Percentiles rank a stretch among this genome's conserved stretches.
These are phyloP conservation scores for Thymelicus acteon DNA, from an alignment of 2,888 invertebrate species.

Conservation along the genomic window DNA sequence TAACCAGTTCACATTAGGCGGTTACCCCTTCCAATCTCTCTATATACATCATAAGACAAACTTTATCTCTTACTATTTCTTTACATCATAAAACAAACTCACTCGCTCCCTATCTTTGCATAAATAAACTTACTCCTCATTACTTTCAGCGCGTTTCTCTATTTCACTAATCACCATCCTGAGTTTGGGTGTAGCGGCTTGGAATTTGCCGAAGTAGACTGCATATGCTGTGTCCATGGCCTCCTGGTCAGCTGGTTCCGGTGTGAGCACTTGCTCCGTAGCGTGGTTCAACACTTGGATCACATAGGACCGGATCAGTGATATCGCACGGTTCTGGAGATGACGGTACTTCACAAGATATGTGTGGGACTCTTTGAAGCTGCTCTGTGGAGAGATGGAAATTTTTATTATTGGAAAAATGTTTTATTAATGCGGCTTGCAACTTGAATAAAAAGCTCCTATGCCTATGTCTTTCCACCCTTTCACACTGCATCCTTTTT, in stretches of 20 bases:
- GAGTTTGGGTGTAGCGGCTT: slow-evolving; percentile 94
- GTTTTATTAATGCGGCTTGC: too few species aligned
- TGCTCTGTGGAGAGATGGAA: slow-evolving; percentile 80
- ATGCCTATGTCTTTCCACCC: too few species aligned
- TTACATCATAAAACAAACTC: slow-evolving; percentile 59
- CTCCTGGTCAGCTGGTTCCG: slow-evolving; percentile 62
- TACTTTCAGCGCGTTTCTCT: slow-evolving; percentile 89
- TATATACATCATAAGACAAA: too few species aligned
- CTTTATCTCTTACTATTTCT: too few species aligned
- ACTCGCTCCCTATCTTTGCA: slow-evolving; percentile 78
- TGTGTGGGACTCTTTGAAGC: slow-evolving; percentile 93
- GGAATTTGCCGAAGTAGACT: slow-evolving; percentile 97
- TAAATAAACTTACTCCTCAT: slow-evolving; percentile 87
- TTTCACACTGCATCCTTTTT: too few species aligned
- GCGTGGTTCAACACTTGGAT: slow-evolving; percentile 90
- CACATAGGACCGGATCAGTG: slow-evolving; percentile 91
- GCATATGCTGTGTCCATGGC: slow-evolving; percentile 90
- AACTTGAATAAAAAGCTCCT: too few species aligned
- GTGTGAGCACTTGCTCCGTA: slow-evolving; percentile 88
- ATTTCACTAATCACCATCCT: slow-evolving; percentile 92
- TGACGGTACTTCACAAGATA: slow-evolving; percentile 94
- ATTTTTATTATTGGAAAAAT: too few species aligned
- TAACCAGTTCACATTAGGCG: too few species aligned
- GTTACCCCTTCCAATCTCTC: too few species aligned
- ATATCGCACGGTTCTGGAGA: slow-evolving; percentile 91